Conservation (phyloP, 2,888 invertebrate species). For the Autographa pulchrina region DNA sequence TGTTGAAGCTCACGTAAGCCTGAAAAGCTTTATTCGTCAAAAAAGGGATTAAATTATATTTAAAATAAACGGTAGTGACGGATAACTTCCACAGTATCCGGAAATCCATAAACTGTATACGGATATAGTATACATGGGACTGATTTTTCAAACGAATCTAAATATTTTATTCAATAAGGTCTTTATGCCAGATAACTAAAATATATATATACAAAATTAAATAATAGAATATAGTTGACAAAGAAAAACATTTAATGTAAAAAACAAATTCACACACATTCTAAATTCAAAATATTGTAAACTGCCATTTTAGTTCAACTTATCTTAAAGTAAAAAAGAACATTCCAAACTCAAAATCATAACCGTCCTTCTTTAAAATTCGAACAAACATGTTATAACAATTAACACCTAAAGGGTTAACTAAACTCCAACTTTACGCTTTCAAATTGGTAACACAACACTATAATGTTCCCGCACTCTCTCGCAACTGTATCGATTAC, state of each 20-base stretch:
- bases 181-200: no score
- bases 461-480: constrained; percentile 49
- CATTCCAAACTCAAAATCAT: not conserved
- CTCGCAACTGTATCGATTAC: constrained; percentile 48
- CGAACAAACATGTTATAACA: not conserved
- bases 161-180: not conserved
- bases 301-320: not conserved
- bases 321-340: not conserved
- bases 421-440: constrained; percentile 23
- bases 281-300: not conserved
- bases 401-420: constrained; percentile 13
- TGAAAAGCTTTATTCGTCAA: not conserved
- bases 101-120: not conserved
- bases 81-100: not conserved
- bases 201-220: no score
- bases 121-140: not conserved
- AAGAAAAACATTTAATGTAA: not conserved
- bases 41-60: constrained; percentile 25
- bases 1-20: not conserved
- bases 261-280: not conserved
- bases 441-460: constrained; percentile 55
- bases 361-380: not conserved
- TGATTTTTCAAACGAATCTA: no score
- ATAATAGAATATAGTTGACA: no score
- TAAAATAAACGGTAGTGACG: constrained; percentile 15